Evolutionary conservation across 1,140 invertebrate species (phyloP).

Genomic region (Campoletis sonorensis): DNA sequence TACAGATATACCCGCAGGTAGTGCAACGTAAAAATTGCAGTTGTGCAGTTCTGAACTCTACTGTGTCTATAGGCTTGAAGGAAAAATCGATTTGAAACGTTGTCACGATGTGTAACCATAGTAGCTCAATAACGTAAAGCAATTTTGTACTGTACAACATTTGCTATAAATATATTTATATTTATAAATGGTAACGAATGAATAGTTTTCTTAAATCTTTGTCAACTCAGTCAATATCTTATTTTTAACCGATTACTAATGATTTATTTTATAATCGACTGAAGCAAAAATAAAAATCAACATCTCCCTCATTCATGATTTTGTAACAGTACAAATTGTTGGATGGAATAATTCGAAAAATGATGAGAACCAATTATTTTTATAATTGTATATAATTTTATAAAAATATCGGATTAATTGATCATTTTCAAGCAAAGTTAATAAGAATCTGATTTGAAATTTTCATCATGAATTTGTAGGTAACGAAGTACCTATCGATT

Average conservation of each 20-base stretch:
- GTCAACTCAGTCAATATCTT: too few species aligned
- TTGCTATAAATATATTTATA: background rate
- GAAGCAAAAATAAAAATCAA: too few species aligned
- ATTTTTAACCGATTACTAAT: too few species aligned
- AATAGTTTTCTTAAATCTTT: background rate
- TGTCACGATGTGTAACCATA: constrained; percentile 66
- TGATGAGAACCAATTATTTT: too few species aligned
- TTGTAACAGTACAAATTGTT: too few species aligned
- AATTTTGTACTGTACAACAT: background rate
- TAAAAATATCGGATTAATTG: too few species aligned
- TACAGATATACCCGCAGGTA: constrained; percentile 48
- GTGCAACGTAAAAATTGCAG: background rate
- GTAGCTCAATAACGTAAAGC: constrained; percentile 56
- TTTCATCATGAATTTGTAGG: background rate
- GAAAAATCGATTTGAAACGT: constrained; percentile 64
- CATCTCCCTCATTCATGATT: too few species aligned
- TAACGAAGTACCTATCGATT: background rate
- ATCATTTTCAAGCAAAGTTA: too few species aligned
- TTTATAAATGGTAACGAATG: background rate
- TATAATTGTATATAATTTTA: too few species aligned
- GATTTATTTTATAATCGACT: too few species aligned
- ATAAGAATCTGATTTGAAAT: background rate
- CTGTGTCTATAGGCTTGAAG: constrained; percentile 14
- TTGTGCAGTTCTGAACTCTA: background rate
- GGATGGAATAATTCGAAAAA: too few species aligned